phyloP scores from a whole-genome alignment of 1,140 invertebrate species.

The Coptotermes formosanus region DNA sequence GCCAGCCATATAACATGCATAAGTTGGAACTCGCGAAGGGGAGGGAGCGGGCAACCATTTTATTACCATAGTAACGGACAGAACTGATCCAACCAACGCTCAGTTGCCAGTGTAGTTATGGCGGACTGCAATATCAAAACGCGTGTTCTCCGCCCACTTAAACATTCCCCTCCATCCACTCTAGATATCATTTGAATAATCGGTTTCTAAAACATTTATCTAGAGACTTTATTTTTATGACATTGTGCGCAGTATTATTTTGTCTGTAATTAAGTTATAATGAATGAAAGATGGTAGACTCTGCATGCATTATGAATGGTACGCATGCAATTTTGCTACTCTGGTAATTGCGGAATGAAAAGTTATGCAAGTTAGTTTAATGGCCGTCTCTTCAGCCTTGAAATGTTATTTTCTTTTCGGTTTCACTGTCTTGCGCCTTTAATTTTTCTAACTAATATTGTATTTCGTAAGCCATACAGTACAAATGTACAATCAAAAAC shows the following conservation, averaged over 20 bases:
- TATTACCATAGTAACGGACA: constrained; percentile 32
- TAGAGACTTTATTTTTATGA: not conserved
- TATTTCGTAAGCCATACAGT: too few relatives aligned
- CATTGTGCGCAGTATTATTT: not conserved
- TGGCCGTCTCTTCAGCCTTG: too few relatives aligned
- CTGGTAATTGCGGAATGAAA: not conserved
- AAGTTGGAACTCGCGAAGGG: not conserved
- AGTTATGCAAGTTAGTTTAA: too few relatives aligned
- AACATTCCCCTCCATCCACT: not conserved
- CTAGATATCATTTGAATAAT: not conserved
- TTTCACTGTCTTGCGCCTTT: too few relatives aligned
- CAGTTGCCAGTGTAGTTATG: constrained; percentile 20
- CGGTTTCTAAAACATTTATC: not conserved
- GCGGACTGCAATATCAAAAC: constrained; percentile 26
- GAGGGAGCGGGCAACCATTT: constrained; percentile 15
- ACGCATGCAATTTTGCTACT: not conserved
- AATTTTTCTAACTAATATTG: too few relatives aligned
- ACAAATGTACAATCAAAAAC: too few relatives aligned
- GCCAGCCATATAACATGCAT: not conserved
- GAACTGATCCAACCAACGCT: constrained; percentile 27
- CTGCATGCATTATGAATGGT: not conserved
- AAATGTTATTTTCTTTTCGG: too few relatives aligned
- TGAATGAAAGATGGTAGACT: not conserved
- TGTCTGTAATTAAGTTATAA: not conserved
- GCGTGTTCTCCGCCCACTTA: constrained; percentile 4